Evolutionary conservation across 2,113 vertebrate genomes (phyloP), one percentile per base, ranked within the genome.

Genomic region (Riparia riparia): DNA sequence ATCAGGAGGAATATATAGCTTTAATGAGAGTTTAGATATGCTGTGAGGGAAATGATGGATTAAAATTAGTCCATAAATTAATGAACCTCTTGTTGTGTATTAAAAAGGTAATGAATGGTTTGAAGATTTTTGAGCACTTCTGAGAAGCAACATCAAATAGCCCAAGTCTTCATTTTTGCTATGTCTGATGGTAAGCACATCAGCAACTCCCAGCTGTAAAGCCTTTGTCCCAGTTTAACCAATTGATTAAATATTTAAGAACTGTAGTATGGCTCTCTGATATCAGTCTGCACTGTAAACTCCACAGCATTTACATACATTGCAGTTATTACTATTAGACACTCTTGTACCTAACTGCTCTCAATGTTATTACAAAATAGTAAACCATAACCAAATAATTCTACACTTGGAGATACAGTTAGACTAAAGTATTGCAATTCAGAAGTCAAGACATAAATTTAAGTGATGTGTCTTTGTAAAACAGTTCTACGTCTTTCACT

Each of bases 31-130:
- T 69, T 89, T n/a, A 91, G 57, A 51, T 82, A 69, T 5, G 8
- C 49, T 90, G 37, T 54, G 58, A 86, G 50, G 39, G 22, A 68
- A 90, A 77, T 39, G 3, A 79, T 80, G 22, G 28, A 77, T 86
- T 92, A 92, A 95, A 93, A 83, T 65, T 29, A 86, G 50, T 20
- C 39, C 29, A 68, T 73, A 82, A 90, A 88, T 86, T 82, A 73
- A 58, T 66, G 34, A 77, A 54, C 7, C 8, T 63, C 56, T 51
- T 77, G 64, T 68, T 74, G 34, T 51, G 41, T 78, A 78, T 86
- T 81, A 77, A 83, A 95, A 89, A 28, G 20, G 71, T 92, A 90
- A 88, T 37, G 22, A 93, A 81, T 17, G 15, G 39, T 70, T 90
- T 90, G 66, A 76, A 90, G 74, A 76, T 50, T 73, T 93, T 60